Base-by-base conservation (phyloP, 1,140 invertebrate species). In the Apis dorsata region DNA sequence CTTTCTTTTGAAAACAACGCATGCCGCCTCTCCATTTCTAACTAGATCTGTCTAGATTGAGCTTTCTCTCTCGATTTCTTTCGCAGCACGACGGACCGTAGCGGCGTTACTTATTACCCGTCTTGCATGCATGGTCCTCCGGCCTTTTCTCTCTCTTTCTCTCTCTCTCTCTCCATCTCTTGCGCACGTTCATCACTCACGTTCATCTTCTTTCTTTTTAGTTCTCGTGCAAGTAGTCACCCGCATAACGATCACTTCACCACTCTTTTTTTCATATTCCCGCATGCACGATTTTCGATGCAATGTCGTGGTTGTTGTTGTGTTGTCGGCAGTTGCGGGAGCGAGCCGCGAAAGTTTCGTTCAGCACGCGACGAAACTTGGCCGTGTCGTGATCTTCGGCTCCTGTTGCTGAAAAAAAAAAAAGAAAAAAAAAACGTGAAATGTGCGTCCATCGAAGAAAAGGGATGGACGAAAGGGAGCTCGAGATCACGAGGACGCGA, bases 201-300 rank as follows among this genome's bases (percentile, higher is more conserved):
- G n/a, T 3, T 2, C 24, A 24, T 24, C 24, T 24, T 24, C 24
- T 24, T 24, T 24, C 24, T 24, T 24, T 24, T 24, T 24, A 24
- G 34, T 83, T 51, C 82, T 76, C 69, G 83, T 88, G 81, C 77
- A 1, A 73, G 87, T 88, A 88, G 84, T 71, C 70, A 88, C 86
- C 86, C 84, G 86, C 84, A 88, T 88, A 88, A 86, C 34, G 34
- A 34, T 34, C 34, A 34, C 3, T 34, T 34, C 34, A 34, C 3
- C 34, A 24, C 24, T 24, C 24, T 24, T 86, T 84, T 88, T 85
- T 21, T 88, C 73, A 65, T 71, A 59, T 60, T 84, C 86, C 87
- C 60, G 86, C 86, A 88, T 88, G 87, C 21, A 44, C 44, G 77
- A 79, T 55, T 73, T 77, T 69, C 2, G 34, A 34, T 75, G 79